phyloP scores from a whole-genome alignment of 2,888 invertebrate genomes.

The Polietes domitor region DNA sequence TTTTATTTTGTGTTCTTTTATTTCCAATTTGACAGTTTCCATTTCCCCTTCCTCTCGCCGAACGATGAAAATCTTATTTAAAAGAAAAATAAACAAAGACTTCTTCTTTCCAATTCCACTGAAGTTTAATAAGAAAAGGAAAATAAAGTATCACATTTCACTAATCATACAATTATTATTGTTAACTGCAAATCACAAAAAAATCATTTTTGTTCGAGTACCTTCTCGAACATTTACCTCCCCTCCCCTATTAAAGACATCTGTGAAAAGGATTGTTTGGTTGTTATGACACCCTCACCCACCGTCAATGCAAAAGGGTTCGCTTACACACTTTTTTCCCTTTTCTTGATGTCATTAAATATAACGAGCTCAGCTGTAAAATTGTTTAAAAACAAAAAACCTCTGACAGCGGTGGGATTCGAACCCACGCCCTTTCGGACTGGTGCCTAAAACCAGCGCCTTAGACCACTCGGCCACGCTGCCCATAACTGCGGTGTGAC shows the following conservation, averaged over 20 bases:
- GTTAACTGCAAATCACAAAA: neutral
- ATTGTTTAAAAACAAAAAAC: constrained; percentile 54
- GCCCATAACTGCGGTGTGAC: constrained; percentile 72
- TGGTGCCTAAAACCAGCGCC: constrained; percentile 82
- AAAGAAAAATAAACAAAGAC: constrained; percentile 47
- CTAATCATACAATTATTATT: constrained; percentile 46
- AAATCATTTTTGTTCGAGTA: neutral
- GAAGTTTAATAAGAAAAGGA: constrained; percentile 21
- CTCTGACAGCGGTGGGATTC: constrained; percentile 81
- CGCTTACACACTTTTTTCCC: neutral
- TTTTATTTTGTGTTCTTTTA: no score
- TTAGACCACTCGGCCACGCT: constrained; percentile 82
- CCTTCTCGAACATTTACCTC: neutral
- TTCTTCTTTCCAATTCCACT: constrained; percentile 20
- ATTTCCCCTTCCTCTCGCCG: constrained; percentile 22
- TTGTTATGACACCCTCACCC: neutral
- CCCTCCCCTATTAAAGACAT: constrained; percentile 3
- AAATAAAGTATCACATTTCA: constrained; percentile 64
- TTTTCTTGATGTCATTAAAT: neutral
- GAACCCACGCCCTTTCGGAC: constrained; percentile 82
- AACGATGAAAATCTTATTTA: neutral
- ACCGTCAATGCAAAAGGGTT: neutral
- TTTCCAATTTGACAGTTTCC: no score
- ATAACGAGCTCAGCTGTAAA: neutral
- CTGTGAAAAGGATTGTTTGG: constrained; percentile 2